phyloP scores from a whole-genome alignment of 2,113 vertebrate genomes.

The Chaetodon auriga region DNA sequence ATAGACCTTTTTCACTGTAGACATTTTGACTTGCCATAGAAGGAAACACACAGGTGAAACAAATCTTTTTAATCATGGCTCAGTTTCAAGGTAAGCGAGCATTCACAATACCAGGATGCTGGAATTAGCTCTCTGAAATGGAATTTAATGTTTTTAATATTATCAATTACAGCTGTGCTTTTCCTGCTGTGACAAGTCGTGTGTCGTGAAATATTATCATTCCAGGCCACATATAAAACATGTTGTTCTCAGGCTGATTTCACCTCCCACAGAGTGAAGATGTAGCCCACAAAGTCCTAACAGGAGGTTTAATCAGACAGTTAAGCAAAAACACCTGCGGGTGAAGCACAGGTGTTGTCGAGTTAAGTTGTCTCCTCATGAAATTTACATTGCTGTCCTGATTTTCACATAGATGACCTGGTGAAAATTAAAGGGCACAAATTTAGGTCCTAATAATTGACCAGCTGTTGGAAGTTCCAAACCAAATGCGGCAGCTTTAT shows the following conservation, averaged over 20 bases:
- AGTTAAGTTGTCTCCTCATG: too few relatives aligned
- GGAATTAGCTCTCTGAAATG: too few relatives aligned
- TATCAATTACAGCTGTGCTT: too few relatives aligned
- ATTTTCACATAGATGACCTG: too few relatives aligned
- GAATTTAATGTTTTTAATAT: too few relatives aligned
- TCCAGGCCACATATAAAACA: neutral
- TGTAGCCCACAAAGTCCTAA: too few relatives aligned
- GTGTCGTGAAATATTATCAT: neutral
- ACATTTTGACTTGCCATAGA: neutral
- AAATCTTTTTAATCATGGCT: neutral
- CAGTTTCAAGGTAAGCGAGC: neutral
- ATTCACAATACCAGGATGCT: too few relatives aligned
- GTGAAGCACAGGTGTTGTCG: too few relatives aligned
- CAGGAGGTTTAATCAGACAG: too few relatives aligned
- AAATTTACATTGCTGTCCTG: too few relatives aligned
- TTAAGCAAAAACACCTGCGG: neutral
- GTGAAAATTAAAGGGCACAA: neutral
- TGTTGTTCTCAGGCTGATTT: neutral
- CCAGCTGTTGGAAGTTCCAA: neutral
- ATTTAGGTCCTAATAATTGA: neutral
- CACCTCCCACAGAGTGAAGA: too few relatives aligned
- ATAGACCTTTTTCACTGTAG: neutral
- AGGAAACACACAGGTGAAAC: neutral
- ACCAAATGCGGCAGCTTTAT: neutral
- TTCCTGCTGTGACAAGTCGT: neutral